phyloP scores from a whole-genome alignment of 2,113 vertebrate species.

The Heloderma charlesbogerti region DNA sequence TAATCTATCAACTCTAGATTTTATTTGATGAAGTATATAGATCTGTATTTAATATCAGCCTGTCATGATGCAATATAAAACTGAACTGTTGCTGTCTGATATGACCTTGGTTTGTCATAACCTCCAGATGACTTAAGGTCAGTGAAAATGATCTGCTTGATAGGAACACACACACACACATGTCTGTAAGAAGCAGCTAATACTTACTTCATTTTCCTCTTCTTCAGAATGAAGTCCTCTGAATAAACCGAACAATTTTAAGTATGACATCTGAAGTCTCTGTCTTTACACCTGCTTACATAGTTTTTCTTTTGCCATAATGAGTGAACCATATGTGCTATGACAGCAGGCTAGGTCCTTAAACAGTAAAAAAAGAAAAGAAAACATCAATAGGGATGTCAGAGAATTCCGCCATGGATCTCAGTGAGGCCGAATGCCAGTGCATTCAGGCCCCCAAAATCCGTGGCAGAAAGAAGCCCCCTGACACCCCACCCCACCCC shows the following conservation, averaged over 20 bases:
- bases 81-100: neutral
- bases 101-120: neutral
- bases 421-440: no score
- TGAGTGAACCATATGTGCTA: neutral
- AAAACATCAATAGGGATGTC: no score
- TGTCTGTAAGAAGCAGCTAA: neutral
- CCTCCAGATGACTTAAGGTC: neutral
- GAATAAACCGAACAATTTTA: neutral
- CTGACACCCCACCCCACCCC: no score
- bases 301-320: neutral
- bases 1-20: neutral
- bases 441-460: no score
- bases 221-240: neutral
- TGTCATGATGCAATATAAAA: neutral
- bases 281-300: neutral
- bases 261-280: neutral
- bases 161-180: neutral
- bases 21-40: neutral
- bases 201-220: neutral
- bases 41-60: neutral
- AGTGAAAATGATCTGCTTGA: neutral
- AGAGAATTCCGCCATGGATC: no score
- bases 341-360: neutral
- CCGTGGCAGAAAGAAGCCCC: no score
- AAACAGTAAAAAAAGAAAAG: neutral